Conservation (phyloP, 2,797 vertebrate species). For the Amblyopsis hoosieri region DNA sequence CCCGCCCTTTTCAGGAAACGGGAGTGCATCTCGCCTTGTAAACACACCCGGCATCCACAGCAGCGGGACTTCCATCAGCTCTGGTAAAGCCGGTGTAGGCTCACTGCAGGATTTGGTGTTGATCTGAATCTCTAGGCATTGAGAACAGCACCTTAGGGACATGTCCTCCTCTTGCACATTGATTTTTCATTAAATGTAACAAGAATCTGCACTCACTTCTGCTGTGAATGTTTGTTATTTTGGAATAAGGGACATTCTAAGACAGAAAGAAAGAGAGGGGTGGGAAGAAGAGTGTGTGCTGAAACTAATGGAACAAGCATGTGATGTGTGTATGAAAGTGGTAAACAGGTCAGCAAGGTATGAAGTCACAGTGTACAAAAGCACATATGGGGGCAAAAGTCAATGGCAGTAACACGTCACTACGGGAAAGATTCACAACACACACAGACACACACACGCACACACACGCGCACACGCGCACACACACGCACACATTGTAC, state of each 20-base stretch:
- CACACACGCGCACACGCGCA: not conserved
- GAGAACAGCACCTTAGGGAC: not conserved
- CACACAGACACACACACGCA: too few species aligned
- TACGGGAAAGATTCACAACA: conserved; percentile 4
- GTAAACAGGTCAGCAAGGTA: not conserved
- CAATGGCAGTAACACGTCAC: conserved; percentile 29
- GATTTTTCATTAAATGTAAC: conserved; percentile 1
- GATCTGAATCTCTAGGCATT: conserved; percentile 12
- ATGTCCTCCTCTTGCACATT: conserved; percentile 9
- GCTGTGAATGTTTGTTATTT: too few species aligned
- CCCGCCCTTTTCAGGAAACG: conserved; percentile 63
- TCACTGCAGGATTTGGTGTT: conserved; percentile 48
- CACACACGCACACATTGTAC: conserved; percentile 6
- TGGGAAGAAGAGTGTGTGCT: too few species aligned
- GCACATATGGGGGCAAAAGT: conserved; percentile 1
- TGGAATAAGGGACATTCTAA: not conserved
- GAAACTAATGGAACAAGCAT: not conserved
- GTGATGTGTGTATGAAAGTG: too few species aligned
- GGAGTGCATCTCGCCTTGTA: conserved; percentile 44
- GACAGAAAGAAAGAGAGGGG: not conserved
- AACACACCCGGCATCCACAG: conserved; percentile 69
- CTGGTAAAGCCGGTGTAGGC: conserved; percentile 53
- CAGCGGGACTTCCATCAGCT: conserved; percentile 16
- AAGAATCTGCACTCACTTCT: too few species aligned
- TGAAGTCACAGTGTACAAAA: not conserved